Evolutionary conservation across 2,888 invertebrate species (phyloP).

Genomic region (Sthenelais limicola): DNA sequence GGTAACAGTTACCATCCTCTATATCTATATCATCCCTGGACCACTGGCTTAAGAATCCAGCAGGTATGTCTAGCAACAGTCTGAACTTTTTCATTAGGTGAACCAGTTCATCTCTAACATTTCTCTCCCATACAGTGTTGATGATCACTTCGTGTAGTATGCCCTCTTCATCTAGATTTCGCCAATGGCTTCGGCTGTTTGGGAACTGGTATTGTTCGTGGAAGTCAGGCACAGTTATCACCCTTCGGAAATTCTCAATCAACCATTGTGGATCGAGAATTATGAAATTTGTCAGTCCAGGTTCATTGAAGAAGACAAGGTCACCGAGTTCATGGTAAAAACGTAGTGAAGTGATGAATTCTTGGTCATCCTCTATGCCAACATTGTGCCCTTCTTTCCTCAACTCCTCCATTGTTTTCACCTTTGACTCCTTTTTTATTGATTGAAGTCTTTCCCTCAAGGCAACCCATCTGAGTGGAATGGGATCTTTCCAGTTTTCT

Average conservation of each 20-base stretch:
- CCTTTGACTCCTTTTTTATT: not conserved
- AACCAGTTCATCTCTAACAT: not conserved
- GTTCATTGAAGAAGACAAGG: conserved; percentile 22
- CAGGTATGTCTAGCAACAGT: conserved; percentile 3
- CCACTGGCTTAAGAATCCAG: conserved; percentile 1
- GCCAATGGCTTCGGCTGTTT: conserved; percentile 14
- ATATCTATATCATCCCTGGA: not conserved
- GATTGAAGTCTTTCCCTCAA: conserved; percentile 13
- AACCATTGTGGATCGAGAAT: conserved; percentile 21
- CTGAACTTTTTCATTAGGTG: conserved; percentile 22
- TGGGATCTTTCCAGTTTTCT: not conserved
- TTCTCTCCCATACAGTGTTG: not conserved
- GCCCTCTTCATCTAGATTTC: conserved; percentile 2
- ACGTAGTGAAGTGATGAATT: not conserved
- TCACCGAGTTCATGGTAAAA: conserved; percentile 27
- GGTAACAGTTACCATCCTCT: not conserved
- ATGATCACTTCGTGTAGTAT: conserved; percentile 2
- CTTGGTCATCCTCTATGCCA: not conserved
- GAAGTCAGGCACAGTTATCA: conserved; percentile 9
- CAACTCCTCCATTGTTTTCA: not conserved
- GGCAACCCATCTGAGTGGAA: conserved; percentile 12
- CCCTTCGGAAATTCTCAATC: conserved; percentile 8
- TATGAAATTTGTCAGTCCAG: not conserved
- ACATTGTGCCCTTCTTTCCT: not conserved
- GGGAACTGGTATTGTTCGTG: conserved; percentile 14